Evolutionary conservation across 2,888 invertebrate genomes (phyloP).

Genomic region (Oscheius sp.): DNA sequence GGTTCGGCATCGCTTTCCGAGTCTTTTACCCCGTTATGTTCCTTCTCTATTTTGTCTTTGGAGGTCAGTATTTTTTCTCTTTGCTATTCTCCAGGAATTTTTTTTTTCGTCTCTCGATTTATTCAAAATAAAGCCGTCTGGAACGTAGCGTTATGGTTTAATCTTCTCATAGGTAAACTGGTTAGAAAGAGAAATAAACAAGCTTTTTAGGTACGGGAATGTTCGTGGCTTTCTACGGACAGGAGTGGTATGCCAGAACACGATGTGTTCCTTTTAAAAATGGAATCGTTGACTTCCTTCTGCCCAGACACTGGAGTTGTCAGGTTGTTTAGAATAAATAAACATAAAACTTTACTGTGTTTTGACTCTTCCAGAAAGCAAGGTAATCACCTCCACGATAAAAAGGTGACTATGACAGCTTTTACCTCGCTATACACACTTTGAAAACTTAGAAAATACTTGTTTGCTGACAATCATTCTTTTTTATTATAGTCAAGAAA

Average conservation of each 20-base stretch:
- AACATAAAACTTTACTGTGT: not conserved
- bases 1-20: constrained; percentile 81
- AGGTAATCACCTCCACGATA: no score
- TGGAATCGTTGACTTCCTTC: constrained; percentile 42
- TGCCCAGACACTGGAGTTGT: constrained; percentile 60
- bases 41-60: constrained; percentile 80
- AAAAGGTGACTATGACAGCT: no score
- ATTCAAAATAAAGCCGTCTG: constrained; percentile 74
- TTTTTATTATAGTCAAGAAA: no score
- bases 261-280: constrained; percentile 49
- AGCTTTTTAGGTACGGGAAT: constrained; percentile 63
- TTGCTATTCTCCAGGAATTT: constrained; percentile 68
- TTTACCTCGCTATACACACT: no score
- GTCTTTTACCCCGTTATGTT: constrained; percentile 89
- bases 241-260: constrained; percentile 82
- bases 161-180: constrained; percentile 80
- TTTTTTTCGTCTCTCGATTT: constrained; percentile 73
- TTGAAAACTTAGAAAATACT: no score
- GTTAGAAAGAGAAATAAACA: not conserved
- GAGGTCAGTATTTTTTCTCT: no score
- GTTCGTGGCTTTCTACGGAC: constrained; percentile 66
- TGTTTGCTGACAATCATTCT: no score
- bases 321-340: not conserved
- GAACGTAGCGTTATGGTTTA: constrained; percentile 87
- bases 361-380: no score